Evolutionary conservation across 2,797 vertebrate species (phyloP).

Genomic region (Knipowitschia caucasica): DNA sequence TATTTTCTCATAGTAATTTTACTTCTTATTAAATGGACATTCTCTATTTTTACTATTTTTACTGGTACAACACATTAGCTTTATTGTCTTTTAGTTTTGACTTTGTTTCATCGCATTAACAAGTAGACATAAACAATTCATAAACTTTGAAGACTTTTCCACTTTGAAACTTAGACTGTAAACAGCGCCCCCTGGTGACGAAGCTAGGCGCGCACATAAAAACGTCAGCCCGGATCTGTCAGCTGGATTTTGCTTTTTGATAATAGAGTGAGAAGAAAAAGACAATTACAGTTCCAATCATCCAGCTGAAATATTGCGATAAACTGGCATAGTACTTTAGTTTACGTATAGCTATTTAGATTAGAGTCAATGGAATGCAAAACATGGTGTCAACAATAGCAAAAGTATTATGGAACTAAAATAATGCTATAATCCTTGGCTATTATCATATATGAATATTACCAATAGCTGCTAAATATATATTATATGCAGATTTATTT

Average conservation of each 20-base stretch:
- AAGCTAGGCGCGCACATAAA: background rate
- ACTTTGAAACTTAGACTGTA: conserved; percentile 12
- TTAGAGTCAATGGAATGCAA: too few relatives aligned
- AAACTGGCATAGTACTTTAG: too few relatives aligned
- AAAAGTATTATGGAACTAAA: too few relatives aligned
- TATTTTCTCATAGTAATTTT: background rate
- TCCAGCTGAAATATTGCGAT: too few relatives aligned
- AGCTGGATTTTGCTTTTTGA: background rate
- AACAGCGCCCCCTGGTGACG: conserved; percentile 58
- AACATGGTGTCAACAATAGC: too few relatives aligned
- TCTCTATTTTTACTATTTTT: background rate
- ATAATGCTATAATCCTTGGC: too few relatives aligned
- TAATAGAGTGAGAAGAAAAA: background rate
- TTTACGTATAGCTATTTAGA: too few relatives aligned
- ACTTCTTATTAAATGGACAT: background rate
- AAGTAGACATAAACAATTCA: background rate
- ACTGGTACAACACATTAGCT: background rate
- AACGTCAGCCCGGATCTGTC: background rate
- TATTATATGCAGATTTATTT: too few relatives aligned
- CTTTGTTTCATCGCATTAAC: background rate
- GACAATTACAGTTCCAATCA: background rate
- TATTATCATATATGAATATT: too few relatives aligned
- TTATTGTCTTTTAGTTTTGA: background rate
- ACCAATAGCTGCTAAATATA: too few relatives aligned
- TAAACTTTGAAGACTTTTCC: background rate